These are phyloP conservation scores for Aplysina aerophoba DNA, from an alignment of 37 sponge, comb jelly and placozoan species.

Conservation along the genomic window DNA sequence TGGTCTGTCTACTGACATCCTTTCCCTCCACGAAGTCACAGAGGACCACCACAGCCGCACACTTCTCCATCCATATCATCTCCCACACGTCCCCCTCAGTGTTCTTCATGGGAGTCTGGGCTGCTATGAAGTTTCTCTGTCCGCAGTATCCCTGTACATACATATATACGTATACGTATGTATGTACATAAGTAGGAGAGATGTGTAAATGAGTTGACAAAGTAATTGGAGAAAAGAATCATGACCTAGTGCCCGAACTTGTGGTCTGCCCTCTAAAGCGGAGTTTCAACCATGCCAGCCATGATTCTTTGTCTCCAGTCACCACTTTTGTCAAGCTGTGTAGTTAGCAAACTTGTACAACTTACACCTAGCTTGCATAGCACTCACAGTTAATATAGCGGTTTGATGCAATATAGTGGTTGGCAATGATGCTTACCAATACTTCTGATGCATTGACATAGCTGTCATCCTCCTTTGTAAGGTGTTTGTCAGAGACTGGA, in stretches of 20 bases:
- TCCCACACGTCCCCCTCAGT: slow-evolving; percentile 69
- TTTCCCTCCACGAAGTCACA: slow-evolving; percentile 52
- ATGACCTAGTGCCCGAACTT: too few relatives aligned
- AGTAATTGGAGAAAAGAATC: too few relatives aligned
- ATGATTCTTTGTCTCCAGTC: too few relatives aligned
- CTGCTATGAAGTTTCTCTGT: slow-evolving; percentile 62
- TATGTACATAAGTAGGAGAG: too few relatives aligned
- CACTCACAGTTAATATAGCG: too few relatives aligned
- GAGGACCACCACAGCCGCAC: slow-evolving; percentile 48
- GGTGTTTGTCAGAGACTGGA: slow-evolving; percentile 14
- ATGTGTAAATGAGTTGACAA: background rate
- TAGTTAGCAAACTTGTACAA: too few relatives aligned
- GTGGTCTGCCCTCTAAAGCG: too few relatives aligned
- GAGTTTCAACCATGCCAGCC: too few relatives aligned
- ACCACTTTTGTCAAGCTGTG: too few relatives aligned
- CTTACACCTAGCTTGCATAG: too few relatives aligned
- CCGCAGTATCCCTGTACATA: slow-evolving; percentile 70
- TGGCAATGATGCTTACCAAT: background rate
- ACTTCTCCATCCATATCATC: slow-evolving; percentile 49
- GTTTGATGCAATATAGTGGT: too few relatives aligned
- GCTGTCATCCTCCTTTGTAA: background rate
- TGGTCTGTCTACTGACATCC: background rate
- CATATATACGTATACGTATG: too few relatives aligned
- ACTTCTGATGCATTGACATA: slow-evolving; percentile 18
- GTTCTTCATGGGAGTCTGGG: slow-evolving; percentile 60